Conservation (phyloP, 2,113 vertebrate species). For the Ciconia stormi region DNA sequence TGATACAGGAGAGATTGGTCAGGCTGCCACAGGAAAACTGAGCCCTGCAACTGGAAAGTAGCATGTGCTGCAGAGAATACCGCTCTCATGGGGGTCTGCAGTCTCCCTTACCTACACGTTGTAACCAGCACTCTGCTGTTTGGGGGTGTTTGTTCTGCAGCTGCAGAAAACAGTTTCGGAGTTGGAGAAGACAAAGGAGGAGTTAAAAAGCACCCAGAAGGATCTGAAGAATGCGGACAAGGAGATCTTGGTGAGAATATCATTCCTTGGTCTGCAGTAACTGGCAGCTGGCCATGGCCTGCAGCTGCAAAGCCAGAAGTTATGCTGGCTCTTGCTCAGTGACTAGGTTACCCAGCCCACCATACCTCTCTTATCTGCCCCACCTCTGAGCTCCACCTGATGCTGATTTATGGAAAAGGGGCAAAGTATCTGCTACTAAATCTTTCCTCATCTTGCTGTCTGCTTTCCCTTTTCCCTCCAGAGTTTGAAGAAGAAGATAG, state of each 20-base stretch:
- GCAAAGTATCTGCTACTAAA: neutral
- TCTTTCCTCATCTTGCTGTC: neutral
- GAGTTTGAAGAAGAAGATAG: conserved; percentile 95
- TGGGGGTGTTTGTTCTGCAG: conserved; percentile 61
- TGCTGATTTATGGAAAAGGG: neutral
- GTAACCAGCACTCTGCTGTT: neutral
- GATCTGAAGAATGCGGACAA: conserved; percentile 88
- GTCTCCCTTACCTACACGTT: neutral
- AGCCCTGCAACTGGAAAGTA: neutral
- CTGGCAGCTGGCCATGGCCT: conserved; percentile 4
- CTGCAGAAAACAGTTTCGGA: conserved; percentile 81
- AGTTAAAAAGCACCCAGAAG: conserved; percentile 85
- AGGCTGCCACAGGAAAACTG: neutral
- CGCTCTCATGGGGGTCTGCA: neutral
- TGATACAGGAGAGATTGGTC: neutral
- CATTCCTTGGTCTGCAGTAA: neutral
- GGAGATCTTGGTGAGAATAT: conserved; percentile 84
- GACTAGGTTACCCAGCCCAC: neutral
- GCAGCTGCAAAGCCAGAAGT: neutral
- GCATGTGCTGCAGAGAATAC: neutral
- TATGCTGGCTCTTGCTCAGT: neutral
- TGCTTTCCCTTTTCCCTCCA: conserved; percentile 47
- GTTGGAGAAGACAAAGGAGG: conserved; percentile 78
- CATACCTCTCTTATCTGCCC: neutral
- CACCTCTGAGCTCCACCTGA: neutral